Evolutionary conservation across 1,140 invertebrate species (phyloP), one percentile per base, ranked within the genome.

Genomic region (Coenobita brevimanus): DNA sequence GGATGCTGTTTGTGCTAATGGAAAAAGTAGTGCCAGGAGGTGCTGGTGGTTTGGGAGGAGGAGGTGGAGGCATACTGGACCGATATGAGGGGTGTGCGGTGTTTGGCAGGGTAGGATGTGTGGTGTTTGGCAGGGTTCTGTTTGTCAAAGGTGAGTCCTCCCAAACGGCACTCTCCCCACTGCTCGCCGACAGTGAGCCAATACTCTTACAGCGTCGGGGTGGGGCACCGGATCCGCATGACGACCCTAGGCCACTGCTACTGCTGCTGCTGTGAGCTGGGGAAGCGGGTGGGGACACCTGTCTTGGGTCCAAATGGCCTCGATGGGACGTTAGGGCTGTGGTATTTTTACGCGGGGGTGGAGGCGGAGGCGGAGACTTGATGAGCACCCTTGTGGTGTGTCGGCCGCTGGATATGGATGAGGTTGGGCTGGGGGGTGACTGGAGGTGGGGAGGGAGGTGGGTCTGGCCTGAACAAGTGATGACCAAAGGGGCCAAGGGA

Each of bases 211-310:
- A 88, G 79, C 86, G 79, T 13, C 86, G 79, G 46, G 86, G 86
- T 17, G 79, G 69, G 73, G 69, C 86, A 50, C 79, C 57, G 15
- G 86, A 82, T 10, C 86, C 86, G 82, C 86, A 88, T 10, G 80
- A 88, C 17, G 86, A 88, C 13, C 79, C 79, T 21, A 88, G 43
- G 10, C 86, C 86, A 54, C 86, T 88, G 21, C 82, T 85, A 43
- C 86, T 88, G 79, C 79, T 82, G 79, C 86, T 88, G 86, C 86
- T 88, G 69, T 88, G 86, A 30, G 86, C 86, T 62, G 86, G 86
- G 50, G 86, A 88, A 17, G 86, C 86, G 62, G 86, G 86, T 10
- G 86, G 86, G 57, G 86, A 88, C 30, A 82, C 69, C 57, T 76
- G 86, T 33, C 82, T 46, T 50, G 86, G 38, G 33, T 82, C 64